A percentile compares a stretch with the other conserved stretches of the same genome.
phyloP scores from a whole-genome alignment of 2,888 invertebrate genomes.

The Microdon myrmicae region DNA sequence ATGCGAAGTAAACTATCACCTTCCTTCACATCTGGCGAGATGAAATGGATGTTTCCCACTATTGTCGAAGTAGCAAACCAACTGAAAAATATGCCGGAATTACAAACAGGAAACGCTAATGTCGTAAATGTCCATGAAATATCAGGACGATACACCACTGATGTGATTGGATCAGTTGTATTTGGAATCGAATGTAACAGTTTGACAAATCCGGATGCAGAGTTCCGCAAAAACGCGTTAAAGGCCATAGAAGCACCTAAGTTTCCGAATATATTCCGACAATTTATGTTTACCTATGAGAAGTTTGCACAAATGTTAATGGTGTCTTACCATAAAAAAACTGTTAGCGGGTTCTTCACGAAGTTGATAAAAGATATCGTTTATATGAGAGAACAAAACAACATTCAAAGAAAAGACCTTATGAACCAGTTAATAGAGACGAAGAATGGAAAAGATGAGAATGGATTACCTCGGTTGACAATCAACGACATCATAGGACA shows the following conservation, averaged over 20 bases:
- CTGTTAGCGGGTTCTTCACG: conserved; percentile 52
- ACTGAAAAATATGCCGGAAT: conserved; percentile 41
- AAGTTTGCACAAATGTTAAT: conserved; percentile 18
- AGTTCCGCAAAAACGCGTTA: conserved; percentile 59
- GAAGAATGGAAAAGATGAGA: conserved; percentile 48
- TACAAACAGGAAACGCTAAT: neutral
- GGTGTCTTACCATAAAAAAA: neutral
- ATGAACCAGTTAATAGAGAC: conserved; percentile 57
- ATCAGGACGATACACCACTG: conserved; percentile 67
- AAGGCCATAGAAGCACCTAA: conserved; percentile 39
- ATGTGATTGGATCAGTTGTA: conserved; percentile 68
- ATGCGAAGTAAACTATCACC: conserved; percentile 67
- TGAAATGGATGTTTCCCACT: conserved; percentile 67
- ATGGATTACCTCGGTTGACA: conserved; percentile 57
- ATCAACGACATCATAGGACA: conserved; percentile 69
- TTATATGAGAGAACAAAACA: conserved; percentile 53
- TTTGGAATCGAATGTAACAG: conserved; percentile 68
- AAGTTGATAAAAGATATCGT: conserved; percentile 56
- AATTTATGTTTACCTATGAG: conserved; percentile 52
- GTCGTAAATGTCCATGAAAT: conserved; percentile 66
- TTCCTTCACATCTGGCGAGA: conserved; percentile 68
- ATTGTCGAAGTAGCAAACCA: conserved; percentile 59
- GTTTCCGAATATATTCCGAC: conserved; percentile 54
- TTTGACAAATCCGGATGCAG: conserved; percentile 61
- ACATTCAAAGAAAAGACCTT: conserved; percentile 58